phyloP scores from a whole-genome alignment of 1,140 invertebrate genomes.

The Pseudomyrmex gracilis region DNA sequence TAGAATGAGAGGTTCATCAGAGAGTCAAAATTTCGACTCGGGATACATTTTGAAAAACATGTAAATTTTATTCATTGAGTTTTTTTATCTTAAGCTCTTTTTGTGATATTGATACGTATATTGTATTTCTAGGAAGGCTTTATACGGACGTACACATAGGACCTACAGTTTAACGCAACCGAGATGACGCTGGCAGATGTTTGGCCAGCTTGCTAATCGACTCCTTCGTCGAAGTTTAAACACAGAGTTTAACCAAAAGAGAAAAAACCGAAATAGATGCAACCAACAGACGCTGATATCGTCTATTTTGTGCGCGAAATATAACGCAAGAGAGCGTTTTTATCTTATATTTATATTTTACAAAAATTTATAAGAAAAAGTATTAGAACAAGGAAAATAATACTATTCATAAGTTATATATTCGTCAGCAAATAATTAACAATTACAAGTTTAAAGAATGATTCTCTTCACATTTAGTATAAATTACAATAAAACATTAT shows the following conservation, averaged over 20 bases:
- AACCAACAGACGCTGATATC: not conserved
- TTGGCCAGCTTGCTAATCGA: slow-evolving; percentile 66
- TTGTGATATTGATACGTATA: not conserved
- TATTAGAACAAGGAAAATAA: no score
- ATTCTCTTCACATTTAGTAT: not conserved
- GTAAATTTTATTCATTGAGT: no score
- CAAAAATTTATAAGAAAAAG: no score
- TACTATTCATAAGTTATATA: no score
- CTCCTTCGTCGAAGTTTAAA: slow-evolving; percentile 54
- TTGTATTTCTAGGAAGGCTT: not conserved
- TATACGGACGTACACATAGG: not conserved
- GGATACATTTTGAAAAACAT: not conserved
- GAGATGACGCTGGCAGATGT: slow-evolving; percentile 63
- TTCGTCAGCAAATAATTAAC: no score
- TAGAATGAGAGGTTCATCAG: no score
- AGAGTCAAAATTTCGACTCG: no score
- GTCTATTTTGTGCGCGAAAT: no score
- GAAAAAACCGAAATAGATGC: not conserved
- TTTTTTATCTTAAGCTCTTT: not conserved
- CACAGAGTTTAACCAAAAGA: not conserved
- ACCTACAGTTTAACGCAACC: slow-evolving; percentile 8
- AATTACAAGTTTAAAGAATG: not conserved
- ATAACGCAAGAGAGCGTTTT: no score
- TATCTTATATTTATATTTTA: no score
- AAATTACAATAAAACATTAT: no score